These are phyloP conservation scores for Drosophila maculinotata DNA, from an alignment of 2,888 invertebrate species.

Conservation along the genomic window DNA sequence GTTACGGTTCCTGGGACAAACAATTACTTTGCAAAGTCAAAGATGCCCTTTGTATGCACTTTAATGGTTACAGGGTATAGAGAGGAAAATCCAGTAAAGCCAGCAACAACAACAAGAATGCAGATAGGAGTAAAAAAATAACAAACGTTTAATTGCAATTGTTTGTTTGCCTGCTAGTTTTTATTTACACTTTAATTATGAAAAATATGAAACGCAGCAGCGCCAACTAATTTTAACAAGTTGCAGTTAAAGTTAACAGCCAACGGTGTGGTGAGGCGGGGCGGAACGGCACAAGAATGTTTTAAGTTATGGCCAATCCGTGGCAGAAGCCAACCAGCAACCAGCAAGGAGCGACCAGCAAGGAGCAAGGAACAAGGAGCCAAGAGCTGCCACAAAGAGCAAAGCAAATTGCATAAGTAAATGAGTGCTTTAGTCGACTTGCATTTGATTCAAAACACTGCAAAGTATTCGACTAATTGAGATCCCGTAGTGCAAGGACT, in stretches of 20 bases:
- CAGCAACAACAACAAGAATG: slow-evolving; percentile 15
- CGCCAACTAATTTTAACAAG: slow-evolving; percentile 71
- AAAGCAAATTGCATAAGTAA: slow-evolving; percentile 1
- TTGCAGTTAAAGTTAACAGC: slow-evolving; percentile 55
- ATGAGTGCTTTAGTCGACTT: slow-evolving; percentile 16
- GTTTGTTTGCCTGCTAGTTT: slow-evolving; percentile 74
- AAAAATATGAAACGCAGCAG: slow-evolving; percentile 59
- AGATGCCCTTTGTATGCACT: not conserved
- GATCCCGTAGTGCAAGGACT: not conserved
- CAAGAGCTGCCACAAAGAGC: not conserved
- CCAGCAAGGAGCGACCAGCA: not conserved
- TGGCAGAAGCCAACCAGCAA: slow-evolving; percentile 9
- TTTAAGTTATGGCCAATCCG: slow-evolving; percentile 39
- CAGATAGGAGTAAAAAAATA: slow-evolving; percentile 11
- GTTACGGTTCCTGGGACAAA: too few relatives aligned
- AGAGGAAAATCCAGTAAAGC: slow-evolving; percentile 5
- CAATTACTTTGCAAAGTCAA: too few relatives aligned
- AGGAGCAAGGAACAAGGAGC: too few relatives aligned
- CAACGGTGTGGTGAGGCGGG: not conserved
- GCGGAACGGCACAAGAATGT: slow-evolving; percentile 6
- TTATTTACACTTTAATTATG: slow-evolving; percentile 77
- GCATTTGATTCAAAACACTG: slow-evolving; percentile 7
- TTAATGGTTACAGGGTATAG: slow-evolving; percentile 21
- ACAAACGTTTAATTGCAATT: slow-evolving; percentile 69
- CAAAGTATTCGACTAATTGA: not conserved